Evolutionary conservation across 2,113 vertebrate genomes (phyloP).

Genomic region (Cyprinodon brontotheroides): DNA sequence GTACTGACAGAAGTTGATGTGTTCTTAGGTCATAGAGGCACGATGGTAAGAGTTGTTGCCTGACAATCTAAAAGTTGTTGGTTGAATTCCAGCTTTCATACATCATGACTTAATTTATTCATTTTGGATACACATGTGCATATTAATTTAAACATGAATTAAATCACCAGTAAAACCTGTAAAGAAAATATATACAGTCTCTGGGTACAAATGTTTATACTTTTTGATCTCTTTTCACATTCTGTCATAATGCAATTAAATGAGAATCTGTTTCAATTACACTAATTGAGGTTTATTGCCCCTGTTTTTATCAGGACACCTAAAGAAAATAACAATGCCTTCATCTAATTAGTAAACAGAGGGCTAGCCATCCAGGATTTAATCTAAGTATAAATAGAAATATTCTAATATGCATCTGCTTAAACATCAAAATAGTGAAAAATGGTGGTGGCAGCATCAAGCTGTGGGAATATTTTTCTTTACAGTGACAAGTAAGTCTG

Average conservation of each 20-base stretch:
- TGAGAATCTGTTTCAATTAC: neutral
- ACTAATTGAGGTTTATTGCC: too few relatives aligned
- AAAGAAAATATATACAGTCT: conserved; percentile 1
- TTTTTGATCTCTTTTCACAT: neutral
- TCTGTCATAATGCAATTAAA: neutral
- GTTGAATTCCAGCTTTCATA: neutral
- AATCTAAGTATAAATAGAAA: neutral
- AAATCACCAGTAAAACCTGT: neutral
- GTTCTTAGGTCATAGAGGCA: neutral
- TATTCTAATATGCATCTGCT: neutral
- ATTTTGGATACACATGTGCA: too few relatives aligned
- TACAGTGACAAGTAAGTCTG: too few relatives aligned
- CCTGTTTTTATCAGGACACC: too few relatives aligned
- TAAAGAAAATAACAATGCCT: neutral
- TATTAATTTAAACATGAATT: neutral
- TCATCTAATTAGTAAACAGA: neutral
- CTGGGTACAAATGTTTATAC: neutral
- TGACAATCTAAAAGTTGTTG: neutral
- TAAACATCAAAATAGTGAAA: neutral
- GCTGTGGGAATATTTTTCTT: neutral
- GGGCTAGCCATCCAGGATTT: neutral
- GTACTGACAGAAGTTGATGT: neutral
- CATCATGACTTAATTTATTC: neutral
- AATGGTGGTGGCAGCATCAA: neutral
- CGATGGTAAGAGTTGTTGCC: neutral